Base-by-base conservation (phyloP, 1,140 invertebrate species). In the Grapholita molesta region DNA sequence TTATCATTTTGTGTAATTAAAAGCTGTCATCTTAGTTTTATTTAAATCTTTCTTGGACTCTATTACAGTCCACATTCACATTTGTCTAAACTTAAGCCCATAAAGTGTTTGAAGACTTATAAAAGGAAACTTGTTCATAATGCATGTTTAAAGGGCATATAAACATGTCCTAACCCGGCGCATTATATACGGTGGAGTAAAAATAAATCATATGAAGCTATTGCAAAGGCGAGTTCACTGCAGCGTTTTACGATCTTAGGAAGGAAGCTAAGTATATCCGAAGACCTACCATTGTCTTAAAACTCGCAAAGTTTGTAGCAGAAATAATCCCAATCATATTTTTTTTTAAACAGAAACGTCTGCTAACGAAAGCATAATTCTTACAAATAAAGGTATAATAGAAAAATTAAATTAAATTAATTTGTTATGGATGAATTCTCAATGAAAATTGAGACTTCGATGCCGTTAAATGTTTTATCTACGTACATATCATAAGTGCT, bases 201-300 rank as follows among this genome's bases (percentile, higher is more conserved):
- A 74, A 80, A 80, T 80, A 81, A 81, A 79, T 77, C 75, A 76
- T 75, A 64, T 33, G 30, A 55, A 42, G 71, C 66, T 70, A 74
- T 78, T 73, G 70, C 68, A 70, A 76, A 78, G 74, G 75, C 74
- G 77, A 74, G 74, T 80, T 76, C 77, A 69, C 72, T 79, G 78
- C 79, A 79, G 69, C 74, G 70, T 71, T 79, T 78, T 75, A 74
- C 72, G 73, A 71, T 73, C 52, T 67, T 68, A 68, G 77, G 75
- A 79, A 75, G 73, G 71, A 74, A 79, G 69, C 35, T 23, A 32
- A 65, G 69, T 66, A 66, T 65, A 57, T 52, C 48, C 38, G 35
- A 67, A 53, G 38, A 18, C 25, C 53, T 64, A 61, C 24, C 33
- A 70, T 64, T 9, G 28, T 15, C 3, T 12, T 21, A 48, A 8